Percentiles rank a stretch among this genome's conserved stretches.
These are phyloP conservation scores for Salvelinus fontinalis DNA, from an alignment of 2,113 vertebrate genomes.

Conservation along the genomic window DNA sequence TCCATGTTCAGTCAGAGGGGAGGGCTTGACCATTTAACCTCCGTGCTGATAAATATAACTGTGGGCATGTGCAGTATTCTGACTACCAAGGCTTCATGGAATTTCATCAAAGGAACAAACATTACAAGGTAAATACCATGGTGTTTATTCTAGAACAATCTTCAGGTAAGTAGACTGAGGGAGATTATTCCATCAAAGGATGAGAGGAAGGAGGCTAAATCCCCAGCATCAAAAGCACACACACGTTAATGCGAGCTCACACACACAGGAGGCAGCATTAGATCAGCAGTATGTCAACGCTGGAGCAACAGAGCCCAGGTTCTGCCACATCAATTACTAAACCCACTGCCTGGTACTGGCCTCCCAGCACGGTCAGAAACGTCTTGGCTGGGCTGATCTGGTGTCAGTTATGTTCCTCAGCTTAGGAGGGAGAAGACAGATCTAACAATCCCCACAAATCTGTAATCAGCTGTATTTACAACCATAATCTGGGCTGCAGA, in stretches of 20 bases:
- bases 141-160: too few species aligned
- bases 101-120: conserved; percentile 29
- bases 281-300: conserved; percentile 58
- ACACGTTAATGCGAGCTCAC: conserved; percentile 43
- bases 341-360: conserved; percentile 44
- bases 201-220: conserved; percentile 30
- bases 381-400: conserved; percentile 2
- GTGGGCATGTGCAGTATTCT: conserved; percentile 14
- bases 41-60: conserved; percentile 22
- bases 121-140: neutral
- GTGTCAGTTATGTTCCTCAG: neutral
- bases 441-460: neutral
- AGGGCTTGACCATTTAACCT: conserved; percentile 35
- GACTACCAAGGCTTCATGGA: conserved; percentile 7
- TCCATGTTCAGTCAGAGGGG: conserved; percentile 42
- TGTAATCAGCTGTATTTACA: neutral
- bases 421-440: neutral
- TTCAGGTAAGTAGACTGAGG: conserved; percentile 4
- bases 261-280: conserved; percentile 42
- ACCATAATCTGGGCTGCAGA: neutral
- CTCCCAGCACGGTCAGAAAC: conserved; percentile 35
- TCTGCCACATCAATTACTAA: conserved; percentile 59
- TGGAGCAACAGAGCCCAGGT: conserved; percentile 56
- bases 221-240: conserved; percentile 53
- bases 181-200: conserved; percentile 48